These are phyloP conservation scores for Sarcophaga rosellei DNA, from an alignment of 2,888 invertebrate genomes.

Conservation along the genomic window DNA sequence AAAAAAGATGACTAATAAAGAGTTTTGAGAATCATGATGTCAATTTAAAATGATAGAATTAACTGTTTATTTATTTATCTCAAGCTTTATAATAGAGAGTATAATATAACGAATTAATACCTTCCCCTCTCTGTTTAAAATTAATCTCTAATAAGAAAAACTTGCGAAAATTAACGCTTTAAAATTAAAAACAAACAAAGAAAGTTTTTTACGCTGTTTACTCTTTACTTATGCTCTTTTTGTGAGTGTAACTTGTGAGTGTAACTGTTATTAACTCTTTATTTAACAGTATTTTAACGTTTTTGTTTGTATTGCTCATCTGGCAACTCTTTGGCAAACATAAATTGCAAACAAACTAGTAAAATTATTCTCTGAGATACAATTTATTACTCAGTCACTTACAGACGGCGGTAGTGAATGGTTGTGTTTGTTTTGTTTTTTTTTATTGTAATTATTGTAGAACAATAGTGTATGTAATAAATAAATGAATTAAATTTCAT, in stretches of 20 bases:
- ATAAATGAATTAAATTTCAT: not conserved
- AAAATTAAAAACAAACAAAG: conserved; percentile 19
- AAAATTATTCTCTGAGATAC: conserved; percentile 39
- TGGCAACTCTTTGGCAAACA: conserved; percentile 40
- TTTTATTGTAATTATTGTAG: not conserved
- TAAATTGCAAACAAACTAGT: conserved; percentile 31
- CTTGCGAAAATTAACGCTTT: conserved; percentile 11
- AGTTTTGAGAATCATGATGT: too few relatives aligned
- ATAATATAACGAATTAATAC: not conserved
- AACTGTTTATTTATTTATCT: not conserved
- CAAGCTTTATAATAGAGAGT: not conserved
- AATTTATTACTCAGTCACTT: conserved; percentile 49
- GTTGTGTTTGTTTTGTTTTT: conserved; percentile 42
- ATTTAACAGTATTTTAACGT: conserved; percentile 21
- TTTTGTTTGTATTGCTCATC: conserved; percentile 13
- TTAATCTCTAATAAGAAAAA: not conserved
- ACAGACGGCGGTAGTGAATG: conserved; percentile 58
- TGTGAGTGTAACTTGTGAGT: not conserved
- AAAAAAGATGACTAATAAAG: too few relatives aligned
- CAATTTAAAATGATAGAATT: too few relatives aligned
- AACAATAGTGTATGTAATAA: not conserved
- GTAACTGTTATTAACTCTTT: not conserved
- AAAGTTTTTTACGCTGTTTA: not conserved
- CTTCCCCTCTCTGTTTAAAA: not conserved
- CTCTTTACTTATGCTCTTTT: not conserved